These are phyloP conservation scores for Petrosia ficiformis DNA, from an alignment of 37 sponge, comb jelly and placozoan species.

Conservation along the genomic window DNA sequence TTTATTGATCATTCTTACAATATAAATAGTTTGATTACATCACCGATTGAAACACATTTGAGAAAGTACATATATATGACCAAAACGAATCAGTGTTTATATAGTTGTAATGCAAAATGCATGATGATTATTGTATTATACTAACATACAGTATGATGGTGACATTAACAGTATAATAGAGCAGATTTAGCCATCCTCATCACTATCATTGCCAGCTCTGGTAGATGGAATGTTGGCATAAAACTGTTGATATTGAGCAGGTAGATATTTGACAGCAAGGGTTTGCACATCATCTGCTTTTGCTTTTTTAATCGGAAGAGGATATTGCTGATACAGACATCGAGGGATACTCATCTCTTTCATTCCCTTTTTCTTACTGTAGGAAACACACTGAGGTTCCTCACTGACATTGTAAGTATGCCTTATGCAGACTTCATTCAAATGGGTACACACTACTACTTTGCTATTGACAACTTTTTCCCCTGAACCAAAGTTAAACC, in stretches of 20 bases:
- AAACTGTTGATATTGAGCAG: conserved; percentile 22
- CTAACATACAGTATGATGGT: too few species aligned
- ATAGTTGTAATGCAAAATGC: too few species aligned
- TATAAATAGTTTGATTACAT: too few species aligned
- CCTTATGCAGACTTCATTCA: conserved; percentile 18
- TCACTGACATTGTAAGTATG: conserved; percentile 28
- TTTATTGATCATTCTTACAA: too few species aligned
- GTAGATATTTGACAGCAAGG: conserved; percentile 26
- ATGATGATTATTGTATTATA: too few species aligned
- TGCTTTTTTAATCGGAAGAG: conserved; percentile 38
- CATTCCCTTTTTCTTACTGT: conserved; percentile 4
- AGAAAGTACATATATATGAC: too few species aligned
- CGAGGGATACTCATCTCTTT: conserved; percentile 1
- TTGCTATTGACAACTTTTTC: conserved; percentile 11
- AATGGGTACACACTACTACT: conserved; percentile 19
- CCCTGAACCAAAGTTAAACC: conserved; percentile 51
- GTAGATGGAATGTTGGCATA: conserved; percentile 21
- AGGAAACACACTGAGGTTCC: conserved; percentile 8
- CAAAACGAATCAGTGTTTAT: too few species aligned
- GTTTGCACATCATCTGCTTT: conserved; percentile 42
- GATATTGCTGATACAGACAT: conserved; percentile 35
- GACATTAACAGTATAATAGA: too few species aligned
- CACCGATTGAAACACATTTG: too few species aligned
- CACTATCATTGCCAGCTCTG: conserved; percentile 4
- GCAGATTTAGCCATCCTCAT: background rate